These are phyloP conservation scores for Leptinotarsa peninsularis DNA, from an alignment of 2,888 invertebrate genomes.

Conservation along the genomic window DNA sequence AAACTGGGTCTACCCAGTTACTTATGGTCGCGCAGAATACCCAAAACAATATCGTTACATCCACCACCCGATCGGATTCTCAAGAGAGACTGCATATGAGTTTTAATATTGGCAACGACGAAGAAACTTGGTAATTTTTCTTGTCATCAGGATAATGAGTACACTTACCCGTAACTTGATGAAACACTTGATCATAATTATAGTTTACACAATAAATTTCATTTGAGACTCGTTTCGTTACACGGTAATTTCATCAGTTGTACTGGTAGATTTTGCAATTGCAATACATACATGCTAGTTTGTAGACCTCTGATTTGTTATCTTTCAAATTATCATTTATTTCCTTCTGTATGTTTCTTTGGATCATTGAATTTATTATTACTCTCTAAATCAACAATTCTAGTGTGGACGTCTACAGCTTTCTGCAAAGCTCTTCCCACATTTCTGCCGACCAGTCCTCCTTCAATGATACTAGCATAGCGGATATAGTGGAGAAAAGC, in stretches of 20 bases:
- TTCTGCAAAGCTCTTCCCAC: slow-evolving; percentile 72
- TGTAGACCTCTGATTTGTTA: too few relatives aligned
- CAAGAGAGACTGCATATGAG: slow-evolving; percentile 73
- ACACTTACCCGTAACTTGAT: too few relatives aligned
- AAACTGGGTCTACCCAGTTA: slow-evolving; percentile 78
- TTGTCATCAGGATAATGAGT: neutral
- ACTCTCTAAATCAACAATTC: slow-evolving; percentile 49
- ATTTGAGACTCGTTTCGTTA: too few relatives aligned
- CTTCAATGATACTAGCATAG: slow-evolving; percentile 77
- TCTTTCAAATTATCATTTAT: too few relatives aligned
- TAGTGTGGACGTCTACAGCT: slow-evolving; percentile 88
- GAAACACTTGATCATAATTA: too few relatives aligned
- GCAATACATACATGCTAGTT: too few relatives aligned
- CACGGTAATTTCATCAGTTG: too few relatives aligned
- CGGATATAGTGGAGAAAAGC: slow-evolving; percentile 77
- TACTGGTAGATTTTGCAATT: too few relatives aligned
- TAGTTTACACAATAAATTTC: too few relatives aligned
- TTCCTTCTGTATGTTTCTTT: too few relatives aligned
- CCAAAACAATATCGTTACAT: slow-evolving; percentile 72
- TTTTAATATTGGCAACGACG: slow-evolving; percentile 74
- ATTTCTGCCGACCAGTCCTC: slow-evolving; percentile 65
- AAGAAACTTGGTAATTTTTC: slow-evolving; percentile 79
- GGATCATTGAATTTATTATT: too few relatives aligned
- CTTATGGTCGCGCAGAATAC: slow-evolving; percentile 77
- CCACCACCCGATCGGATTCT: slow-evolving; percentile 68